Base-by-base conservation (phyloP, 2,888 invertebrate genomes). In the Nomada ruficornis region DNA sequence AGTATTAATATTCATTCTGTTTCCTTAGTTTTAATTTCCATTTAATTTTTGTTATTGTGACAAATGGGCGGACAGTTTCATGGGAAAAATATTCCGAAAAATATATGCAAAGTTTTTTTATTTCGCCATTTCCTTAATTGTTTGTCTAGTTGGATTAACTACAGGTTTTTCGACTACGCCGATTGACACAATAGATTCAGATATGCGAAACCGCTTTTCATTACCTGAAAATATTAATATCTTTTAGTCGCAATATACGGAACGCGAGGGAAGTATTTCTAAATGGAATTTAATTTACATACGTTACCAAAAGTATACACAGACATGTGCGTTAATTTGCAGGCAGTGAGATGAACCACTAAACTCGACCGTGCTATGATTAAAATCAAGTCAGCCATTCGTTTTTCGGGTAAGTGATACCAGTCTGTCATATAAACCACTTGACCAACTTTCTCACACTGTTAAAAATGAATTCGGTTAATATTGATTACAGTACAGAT, bases 341-440 rank as follows among this genome's bases (percentile, higher is more conserved):
- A 92, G 10, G 92, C 92, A 0, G 91, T 92, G 26, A 92, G 86
- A 68, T 87, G 88, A 1, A 82, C 80, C 2, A 90, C 88, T 11
- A 82, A 82, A 77, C 89, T 92, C 1, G 91, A 83, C 74, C 90
- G 88, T 0, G 85, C 68, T 5, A 92, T 86, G 50, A 91, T 81
- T 47, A 92, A 55, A 52, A 91, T 84, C n/a, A 91, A 73, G 2
- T 75, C 64, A 2, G 80, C 79, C 18, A 72, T 85, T 20, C 50
- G 83, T 47, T 67, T 86, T n/a, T 71, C 81, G 0, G 79, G 68
- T 42, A 90, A 18, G 50, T 67, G 68, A 50, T 90, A 83, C 90
- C 90, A 90, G 9, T 89, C 83, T 42, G 77, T 86, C 89, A 88
- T 86, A 62, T 89, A 89, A 1, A 86, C 71, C 7, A 74, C 57